phyloP scores from a whole-genome alignment of 2,797 vertebrate species.

The Merluccius polli region DNA sequence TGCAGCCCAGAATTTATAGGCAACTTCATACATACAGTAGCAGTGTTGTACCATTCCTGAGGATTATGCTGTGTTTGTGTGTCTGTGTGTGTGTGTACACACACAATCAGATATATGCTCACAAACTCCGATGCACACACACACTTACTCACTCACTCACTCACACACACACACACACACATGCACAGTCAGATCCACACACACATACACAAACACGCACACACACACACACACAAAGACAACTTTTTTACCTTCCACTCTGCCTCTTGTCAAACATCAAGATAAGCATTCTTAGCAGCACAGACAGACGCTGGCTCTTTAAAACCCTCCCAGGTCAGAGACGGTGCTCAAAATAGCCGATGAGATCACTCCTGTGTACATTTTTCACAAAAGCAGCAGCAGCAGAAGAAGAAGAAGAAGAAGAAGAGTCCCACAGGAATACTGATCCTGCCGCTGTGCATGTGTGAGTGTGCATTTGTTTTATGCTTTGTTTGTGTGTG shows the following conservation, averaged over 20 bases:
- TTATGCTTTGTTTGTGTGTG: neutral
- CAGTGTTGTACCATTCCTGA: neutral
- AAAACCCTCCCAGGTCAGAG: constrained; percentile 72
- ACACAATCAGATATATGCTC: constrained; percentile 1
- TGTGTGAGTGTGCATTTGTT: constrained; percentile 21
- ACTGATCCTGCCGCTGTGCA: constrained; percentile 54
- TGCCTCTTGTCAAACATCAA: constrained; percentile 24
- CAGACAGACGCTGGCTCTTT: constrained; percentile 64
- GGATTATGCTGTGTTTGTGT: neutral
- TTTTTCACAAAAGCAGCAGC: constrained; percentile 75
- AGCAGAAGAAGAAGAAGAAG: constrained; percentile 71
- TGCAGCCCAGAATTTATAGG: constrained; percentile 26
- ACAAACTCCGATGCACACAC: neutral
- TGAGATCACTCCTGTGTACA: constrained; percentile 80
- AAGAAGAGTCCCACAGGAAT: constrained; percentile 69
- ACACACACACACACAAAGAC: neutral
- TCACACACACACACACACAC: neutral
- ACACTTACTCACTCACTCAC: neutral
- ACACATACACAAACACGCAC: neutral
- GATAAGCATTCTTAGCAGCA: constrained; percentile 31
- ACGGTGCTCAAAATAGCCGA: constrained; percentile 73
- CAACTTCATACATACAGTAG: constrained; percentile 34
- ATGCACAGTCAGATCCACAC: no score
- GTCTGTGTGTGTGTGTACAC: neutral
- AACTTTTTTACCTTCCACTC: neutral